These are phyloP conservation scores for Lycophotia porphyrea DNA, from an alignment of 2,888 invertebrate genomes.

Conservation along the genomic window DNA sequence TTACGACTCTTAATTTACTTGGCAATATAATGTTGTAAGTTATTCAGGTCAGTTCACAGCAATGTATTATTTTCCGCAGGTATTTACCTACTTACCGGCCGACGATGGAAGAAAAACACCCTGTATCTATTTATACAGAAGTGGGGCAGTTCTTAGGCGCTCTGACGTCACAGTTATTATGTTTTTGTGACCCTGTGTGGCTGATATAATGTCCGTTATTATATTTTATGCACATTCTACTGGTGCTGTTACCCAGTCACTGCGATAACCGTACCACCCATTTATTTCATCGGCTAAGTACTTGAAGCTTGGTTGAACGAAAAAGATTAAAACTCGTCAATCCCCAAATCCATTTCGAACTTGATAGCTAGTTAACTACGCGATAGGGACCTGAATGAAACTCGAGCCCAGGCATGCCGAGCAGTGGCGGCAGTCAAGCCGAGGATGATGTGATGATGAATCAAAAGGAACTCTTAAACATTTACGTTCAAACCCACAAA, in stretches of 20 bases:
- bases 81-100: conserved; percentile 16
- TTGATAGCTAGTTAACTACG: too few species aligned
- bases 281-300: background rate
- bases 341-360: background rate
- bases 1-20: conserved; percentile 51
- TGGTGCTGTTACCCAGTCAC: too few species aligned
- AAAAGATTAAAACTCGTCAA: background rate
- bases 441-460: background rate
- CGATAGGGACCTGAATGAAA: background rate
- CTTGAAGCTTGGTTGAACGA: background rate
- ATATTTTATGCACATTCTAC: conserved; percentile 3
- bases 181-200: conserved; percentile 6
- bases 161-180: conserved; percentile 30
- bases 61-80: conserved; percentile 50
- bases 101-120: conserved; percentile 46
- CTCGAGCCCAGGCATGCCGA: background rate
- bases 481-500: too few species aligned
- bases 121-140: conserved; percentile 38
- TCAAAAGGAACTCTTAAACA: background rate
- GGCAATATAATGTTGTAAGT: conserved; percentile 46
- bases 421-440: too few species aligned
- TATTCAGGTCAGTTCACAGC: conserved; percentile 54
- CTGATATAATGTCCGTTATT: conserved; percentile 8
- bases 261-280: too few species aligned
- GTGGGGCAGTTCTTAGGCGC: conserved; percentile 43